Conservation (phyloP, 2,113 vertebrate species). For the Rhynchomys soricoides region DNA sequence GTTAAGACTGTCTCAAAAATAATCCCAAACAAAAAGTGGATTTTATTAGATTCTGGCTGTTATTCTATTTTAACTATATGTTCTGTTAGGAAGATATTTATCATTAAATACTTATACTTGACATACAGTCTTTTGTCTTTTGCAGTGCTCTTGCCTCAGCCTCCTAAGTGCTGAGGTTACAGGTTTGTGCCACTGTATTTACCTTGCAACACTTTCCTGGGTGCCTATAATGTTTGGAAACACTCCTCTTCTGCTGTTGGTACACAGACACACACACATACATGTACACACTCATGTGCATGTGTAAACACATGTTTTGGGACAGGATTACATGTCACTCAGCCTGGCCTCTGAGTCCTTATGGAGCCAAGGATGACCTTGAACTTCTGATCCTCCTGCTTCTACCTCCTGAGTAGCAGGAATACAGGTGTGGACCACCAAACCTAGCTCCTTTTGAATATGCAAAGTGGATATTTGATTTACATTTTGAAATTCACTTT, state of each 20-base stretch:
- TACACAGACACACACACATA: background rate
- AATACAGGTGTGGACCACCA: background rate
- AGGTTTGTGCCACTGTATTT: background rate
- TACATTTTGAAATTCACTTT: background rate
- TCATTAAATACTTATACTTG: background rate
- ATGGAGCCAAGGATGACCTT: background rate
- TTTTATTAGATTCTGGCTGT: background rate
- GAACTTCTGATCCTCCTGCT: background rate
- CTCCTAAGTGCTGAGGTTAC: background rate
- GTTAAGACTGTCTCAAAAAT: background rate
- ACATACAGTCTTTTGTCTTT: background rate
- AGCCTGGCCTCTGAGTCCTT: background rate
- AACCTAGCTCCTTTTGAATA: background rate
- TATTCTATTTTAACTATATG: background rate
- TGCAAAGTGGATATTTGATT: slow-evolving; percentile 11
- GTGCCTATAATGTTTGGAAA: background rate
- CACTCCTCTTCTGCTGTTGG: background rate
- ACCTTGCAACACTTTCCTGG: background rate
- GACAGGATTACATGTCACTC: background rate
- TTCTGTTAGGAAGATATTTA: background rate
- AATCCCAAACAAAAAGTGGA: background rate
- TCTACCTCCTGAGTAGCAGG: background rate
- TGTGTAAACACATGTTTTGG: background rate
- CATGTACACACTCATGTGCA: background rate
- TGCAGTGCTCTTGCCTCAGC: background rate